Base-by-base conservation (phyloP, 2,797 vertebrate genomes). In the Siniperca undulata region DNA sequence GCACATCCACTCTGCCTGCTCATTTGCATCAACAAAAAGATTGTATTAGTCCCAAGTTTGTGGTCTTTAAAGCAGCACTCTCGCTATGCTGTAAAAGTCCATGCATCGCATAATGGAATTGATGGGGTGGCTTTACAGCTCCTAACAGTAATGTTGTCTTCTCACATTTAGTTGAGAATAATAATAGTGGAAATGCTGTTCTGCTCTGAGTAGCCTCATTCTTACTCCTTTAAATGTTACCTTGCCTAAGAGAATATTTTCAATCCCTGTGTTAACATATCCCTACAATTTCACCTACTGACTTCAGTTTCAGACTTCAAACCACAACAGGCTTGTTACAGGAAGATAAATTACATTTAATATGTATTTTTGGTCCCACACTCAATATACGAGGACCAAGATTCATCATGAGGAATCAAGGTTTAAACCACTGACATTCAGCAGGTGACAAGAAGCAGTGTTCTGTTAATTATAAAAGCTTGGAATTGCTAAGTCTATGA, bases 1-100 rank as follows among this genome's bases (percentile, higher is more conserved):
- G 86, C 90, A 79, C 71, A 89, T 87, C 88, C 84, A 89, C 89
- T 91, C 70, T 85, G 88, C 75, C 70, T 5, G 78, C 86, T 91
- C 86, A 88, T 87, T 92, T 91, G 71, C 90, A 87, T 93, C 92
- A 85, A 81, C 52, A 46, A 84, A 52, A 91, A 89, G 83, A 94
- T 88, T 91, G 89, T 92, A 88, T 93, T 93, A 92, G 81, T 83
- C 87, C 88, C 52, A 84, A 84, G 86, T 91, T 92, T 93, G 90
- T 81, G 89, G 83, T 91, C 85, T 90, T 90, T 83, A 87, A 88
- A 88, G 86, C 83, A 80, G 80, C 90, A 85, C 89, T 91, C 81
- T 84, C 9, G 4, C 66, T 17, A 7, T 56, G 44, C 82, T 74
- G 71, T 78, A 74, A 80, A 90, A 58, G 70, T 78, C 84, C 69